Evolutionary conservation across 2,888 invertebrate species (phyloP).

Genomic region (Pseudococcus longispinus): DNA sequence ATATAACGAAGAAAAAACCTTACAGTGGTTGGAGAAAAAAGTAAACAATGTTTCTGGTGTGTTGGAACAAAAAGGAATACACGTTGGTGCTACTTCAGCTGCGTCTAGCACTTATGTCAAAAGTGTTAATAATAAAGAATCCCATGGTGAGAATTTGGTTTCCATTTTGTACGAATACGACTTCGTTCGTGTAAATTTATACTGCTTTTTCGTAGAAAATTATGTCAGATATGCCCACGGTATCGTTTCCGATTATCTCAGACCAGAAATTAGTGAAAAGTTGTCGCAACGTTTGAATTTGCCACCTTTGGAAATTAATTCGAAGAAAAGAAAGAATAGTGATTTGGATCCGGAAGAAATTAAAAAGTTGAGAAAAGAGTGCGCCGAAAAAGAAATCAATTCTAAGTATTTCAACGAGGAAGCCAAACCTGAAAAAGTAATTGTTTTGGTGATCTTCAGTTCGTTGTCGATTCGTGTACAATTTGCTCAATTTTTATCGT

Average conservation of each 20-base stretch:
- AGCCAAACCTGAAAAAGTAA: constrained; percentile 23
- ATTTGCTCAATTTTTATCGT: neutral
- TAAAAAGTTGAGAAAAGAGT: constrained; percentile 61
- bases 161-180: neutral
- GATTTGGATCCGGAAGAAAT: constrained; percentile 63
- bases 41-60: constrained; percentile 71
- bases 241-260: constrained; percentile 79
- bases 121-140: constrained; percentile 27
- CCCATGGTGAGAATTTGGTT: constrained; percentile 41
- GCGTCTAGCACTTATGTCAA: constrained; percentile 79
- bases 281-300: constrained; percentile 73
- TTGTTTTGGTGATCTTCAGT: no score
- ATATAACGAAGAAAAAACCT: constrained; percentile 79
- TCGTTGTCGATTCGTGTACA: neutral
- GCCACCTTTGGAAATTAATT: constrained; percentile 68
- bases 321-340: constrained; percentile 62
- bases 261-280: constrained; percentile 72
- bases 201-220: constrained; percentile 64
- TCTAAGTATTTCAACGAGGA: constrained; percentile 27
- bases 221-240: constrained; percentile 79
- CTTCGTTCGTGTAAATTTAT: neutral
- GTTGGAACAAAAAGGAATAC: constrained; percentile 73
- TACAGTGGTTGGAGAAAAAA: constrained; percentile 78
- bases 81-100: constrained; percentile 74
- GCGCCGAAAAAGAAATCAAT: constrained; percentile 25